These are phyloP conservation scores for Ametastegia equiseti DNA, from an alignment of 2,888 invertebrate species.

Conservation along the genomic window DNA sequence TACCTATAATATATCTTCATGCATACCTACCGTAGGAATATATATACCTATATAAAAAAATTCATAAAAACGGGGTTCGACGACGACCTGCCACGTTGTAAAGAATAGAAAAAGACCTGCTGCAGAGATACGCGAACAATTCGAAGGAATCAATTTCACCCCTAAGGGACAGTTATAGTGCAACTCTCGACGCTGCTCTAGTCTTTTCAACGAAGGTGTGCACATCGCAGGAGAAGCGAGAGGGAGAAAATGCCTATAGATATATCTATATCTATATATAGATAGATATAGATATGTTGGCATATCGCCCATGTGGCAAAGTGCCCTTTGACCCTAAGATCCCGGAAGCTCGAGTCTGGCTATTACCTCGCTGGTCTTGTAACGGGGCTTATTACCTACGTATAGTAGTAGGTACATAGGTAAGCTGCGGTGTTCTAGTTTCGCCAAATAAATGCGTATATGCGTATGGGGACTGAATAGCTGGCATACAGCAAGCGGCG, in stretches of 20 bases:
- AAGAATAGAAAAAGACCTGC: background rate
- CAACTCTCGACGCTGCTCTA: background rate
- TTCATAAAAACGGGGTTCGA: too few species aligned
- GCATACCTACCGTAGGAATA: too few species aligned
- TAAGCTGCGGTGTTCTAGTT: slow-evolving; percentile 15
- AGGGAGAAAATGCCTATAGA: background rate
- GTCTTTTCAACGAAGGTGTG: slow-evolving; percentile 6
- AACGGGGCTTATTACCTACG: slow-evolving; percentile 18
- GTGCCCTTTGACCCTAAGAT: slow-evolving; percentile 25
- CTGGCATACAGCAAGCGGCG: background rate
- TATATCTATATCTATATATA: background rate
- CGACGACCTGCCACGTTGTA: too few species aligned
- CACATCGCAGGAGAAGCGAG: background rate
- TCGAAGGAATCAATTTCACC: slow-evolving; percentile 33
- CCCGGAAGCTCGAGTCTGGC: slow-evolving; percentile 4
- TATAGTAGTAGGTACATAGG: too few species aligned
- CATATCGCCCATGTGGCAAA: background rate
- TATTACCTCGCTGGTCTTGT: background rate
- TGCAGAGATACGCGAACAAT: slow-evolving; percentile 29
- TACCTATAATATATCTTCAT: background rate
- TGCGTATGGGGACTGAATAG: too few species aligned
- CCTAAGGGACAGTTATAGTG: slow-evolving; percentile 16
- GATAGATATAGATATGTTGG: too few species aligned
- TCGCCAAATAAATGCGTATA: background rate
- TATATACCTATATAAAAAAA: too few species aligned